These are phyloP conservation scores for Neodiprion fabricii DNA, from an alignment of 1,140 invertebrate species.

Conservation along the genomic window DNA sequence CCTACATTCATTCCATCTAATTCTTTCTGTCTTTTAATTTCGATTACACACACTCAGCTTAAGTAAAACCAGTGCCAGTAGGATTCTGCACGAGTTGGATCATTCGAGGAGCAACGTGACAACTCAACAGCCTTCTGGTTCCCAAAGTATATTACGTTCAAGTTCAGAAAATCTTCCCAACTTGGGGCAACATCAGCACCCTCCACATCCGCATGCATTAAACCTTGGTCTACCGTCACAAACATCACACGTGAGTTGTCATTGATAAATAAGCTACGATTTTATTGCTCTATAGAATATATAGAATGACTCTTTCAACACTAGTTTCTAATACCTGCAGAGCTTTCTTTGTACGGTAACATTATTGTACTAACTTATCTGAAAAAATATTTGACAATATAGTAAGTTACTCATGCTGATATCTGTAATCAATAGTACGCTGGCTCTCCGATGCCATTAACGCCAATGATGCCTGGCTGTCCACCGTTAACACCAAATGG, in stretches of 20 bases:
- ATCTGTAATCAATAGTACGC: conserved; percentile 40
- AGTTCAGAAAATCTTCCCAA: conserved; percentile 58
- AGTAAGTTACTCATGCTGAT: not conserved
- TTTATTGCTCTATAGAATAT: not conserved
- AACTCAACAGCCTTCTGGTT: conserved; percentile 54
- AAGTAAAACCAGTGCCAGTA: conserved; percentile 30
- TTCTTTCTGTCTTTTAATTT: not conserved
- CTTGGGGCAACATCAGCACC: conserved; percentile 51
- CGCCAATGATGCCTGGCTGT: conserved; percentile 59
- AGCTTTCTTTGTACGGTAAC: not conserved
- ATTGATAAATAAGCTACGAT: not conserved
- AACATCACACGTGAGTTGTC: conserved; percentile 48
- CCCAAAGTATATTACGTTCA: conserved; percentile 52
- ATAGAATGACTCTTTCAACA: too few relatives aligned
- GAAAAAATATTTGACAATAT: not conserved
- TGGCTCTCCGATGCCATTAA: conserved; percentile 58
- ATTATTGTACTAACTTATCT: not conserved
- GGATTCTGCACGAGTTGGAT: conserved; percentile 89
- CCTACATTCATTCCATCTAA: not conserved
- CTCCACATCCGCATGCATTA: conserved; percentile 54
- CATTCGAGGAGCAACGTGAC: conserved; percentile 71
- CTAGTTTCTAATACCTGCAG: too few relatives aligned
- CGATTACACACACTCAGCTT: conserved; percentile 23
- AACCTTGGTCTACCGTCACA: conserved; percentile 55
- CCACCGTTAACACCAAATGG: conserved; percentile 56